These are phyloP conservation scores for Phyllostomus hastatus DNA, from an alignment of 2,113 vertebrate species.

Conservation along the genomic window DNA sequence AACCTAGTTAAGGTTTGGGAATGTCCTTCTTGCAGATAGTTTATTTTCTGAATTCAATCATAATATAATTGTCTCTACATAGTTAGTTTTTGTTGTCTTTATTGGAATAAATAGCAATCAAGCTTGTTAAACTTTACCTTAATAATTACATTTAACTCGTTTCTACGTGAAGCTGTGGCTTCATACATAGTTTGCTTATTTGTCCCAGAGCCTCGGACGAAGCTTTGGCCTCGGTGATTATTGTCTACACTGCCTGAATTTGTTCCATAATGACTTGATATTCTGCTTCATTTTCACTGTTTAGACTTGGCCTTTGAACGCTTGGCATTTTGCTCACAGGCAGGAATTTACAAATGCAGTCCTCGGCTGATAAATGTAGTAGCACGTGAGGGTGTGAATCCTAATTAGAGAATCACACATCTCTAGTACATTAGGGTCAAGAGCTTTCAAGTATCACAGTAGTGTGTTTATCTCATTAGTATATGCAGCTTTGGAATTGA, in stretches of 20 bases:
- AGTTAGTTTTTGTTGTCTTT: slow-evolving; percentile 34
- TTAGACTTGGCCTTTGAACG: slow-evolving; percentile 66
- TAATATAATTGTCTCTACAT: neutral
- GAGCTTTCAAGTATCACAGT: slow-evolving; percentile 64
- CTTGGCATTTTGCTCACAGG: slow-evolving; percentile 68
- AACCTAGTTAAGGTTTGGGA: neutral
- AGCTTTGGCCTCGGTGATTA: slow-evolving; percentile 46
- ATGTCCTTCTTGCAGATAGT: neutral
- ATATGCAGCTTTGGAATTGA: slow-evolving; percentile 57
- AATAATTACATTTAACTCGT: slow-evolving; percentile 25
- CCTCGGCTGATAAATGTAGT: slow-evolving; percentile 59
- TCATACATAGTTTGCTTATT: neutral
- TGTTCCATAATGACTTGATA: slow-evolving; percentile 72
- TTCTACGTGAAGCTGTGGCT: neutral
- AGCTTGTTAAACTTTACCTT: slow-evolving; percentile 39
- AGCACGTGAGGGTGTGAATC: slow-evolving; percentile 60
- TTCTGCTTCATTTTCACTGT: slow-evolving; percentile 67
- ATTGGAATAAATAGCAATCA: slow-evolving; percentile 20
- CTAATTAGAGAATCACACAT: slow-evolving; percentile 70
- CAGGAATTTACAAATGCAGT: slow-evolving; percentile 65
- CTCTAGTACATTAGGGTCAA: slow-evolving; percentile 66
- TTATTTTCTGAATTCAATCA: slow-evolving; percentile 19
- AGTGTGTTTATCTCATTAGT: slow-evolving; percentile 72
- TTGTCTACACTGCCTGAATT: slow-evolving; percentile 58
- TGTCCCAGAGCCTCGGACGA: neutral